Base-by-base conservation (phyloP, 92 coral and sea anemone genomes). In the Zoanthus sansibaricus region DNA sequence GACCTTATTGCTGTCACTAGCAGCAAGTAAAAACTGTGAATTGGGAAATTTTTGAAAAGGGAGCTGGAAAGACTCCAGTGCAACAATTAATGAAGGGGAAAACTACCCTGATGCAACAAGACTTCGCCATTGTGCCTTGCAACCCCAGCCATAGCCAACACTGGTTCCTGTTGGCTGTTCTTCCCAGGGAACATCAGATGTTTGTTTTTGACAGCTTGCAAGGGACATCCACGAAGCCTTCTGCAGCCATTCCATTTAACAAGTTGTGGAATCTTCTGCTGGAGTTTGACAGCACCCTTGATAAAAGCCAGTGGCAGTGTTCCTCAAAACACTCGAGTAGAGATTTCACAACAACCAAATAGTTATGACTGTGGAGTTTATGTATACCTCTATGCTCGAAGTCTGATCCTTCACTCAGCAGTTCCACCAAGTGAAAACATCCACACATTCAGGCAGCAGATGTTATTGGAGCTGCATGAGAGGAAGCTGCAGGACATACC, bases 381-480 rank as follows among this genome's bases (percentile, higher is more conserved):
- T 69, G 80, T 84, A 14, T 84, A 72, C 42, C 88, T 37, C 37
- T 84, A n/a, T 47, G 18, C 42, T 20, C 33, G 71, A 84, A 37
- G 76, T 66, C 75, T 86, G 75, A 78, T 76, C 73, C 89, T 59
- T 20, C 67, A 55, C 21, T 86, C 89, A 6, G 31, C 83, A 86
- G 56, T 79, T 86, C 83, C 82, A 30, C 83, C 83, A 20, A 46
- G 62, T 75, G 83, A 64, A 45, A 86, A 61, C 76, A 76, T 76
- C 66, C 7, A 33, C 71, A 78, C 49, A 62, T 46, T 75, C 67
- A 75, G 88, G 88, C 78, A 86, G 46, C 74, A 75, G 52, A 86
- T 86, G 88, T 20, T 86, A 52, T 17, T 86, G 83, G 88, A 86
- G 83, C 89, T 86, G 89, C 83, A 86, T 45, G 83, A 76, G 83